Evolutionary conservation across 2,888 invertebrate species (phyloP), one percentile per base, ranked within the genome.

Genomic region (Eilema sororculum): DNA sequence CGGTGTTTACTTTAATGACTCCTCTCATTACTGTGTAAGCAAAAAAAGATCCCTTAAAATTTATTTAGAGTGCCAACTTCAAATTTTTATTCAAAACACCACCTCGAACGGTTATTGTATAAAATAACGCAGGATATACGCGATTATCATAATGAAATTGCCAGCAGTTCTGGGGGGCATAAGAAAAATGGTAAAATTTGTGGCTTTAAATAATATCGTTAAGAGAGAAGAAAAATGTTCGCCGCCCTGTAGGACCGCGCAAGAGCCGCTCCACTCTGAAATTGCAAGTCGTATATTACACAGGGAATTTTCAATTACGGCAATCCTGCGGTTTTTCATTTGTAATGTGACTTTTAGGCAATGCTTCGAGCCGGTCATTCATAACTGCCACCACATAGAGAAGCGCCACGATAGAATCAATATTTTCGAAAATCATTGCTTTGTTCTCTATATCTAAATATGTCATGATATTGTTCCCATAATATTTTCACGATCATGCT

Each of bases 221-320:
- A 91, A 91, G 89, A 91, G 88, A 85, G 85, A 90, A 93, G 93
- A 94, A 92, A 94, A 94, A 94, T 93, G 92, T 88, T 83, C 81
- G 66, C 83, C 81, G 87, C 90, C 92, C 92, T 90, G 86, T 88
- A 91, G 91, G 89, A 91, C 89, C 85, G 85, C 79, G 85, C 78
- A 77, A 77, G 79, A 85, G 81, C 83, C 80, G 83, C 85, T 86
- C 85, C 87, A 87, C 90, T 89, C 90, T 91, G 91, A 94, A 95
- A 95, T 95, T 95, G 95, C 93, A 89, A 91, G 92, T 89, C 95
- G 93, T 95, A 95, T 94, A 94, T 95, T 94, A 94, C 91, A 91
- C 92, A 89, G 92, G 91, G 94, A 95, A 94, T 95, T 95, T 95
- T 95, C 95, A 95, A 95, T 95, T 95, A 95, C 93, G 87, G 89